phyloP scores from a whole-genome alignment of 2,113 vertebrate genomes.

The Callospermophilus lateralis region DNA sequence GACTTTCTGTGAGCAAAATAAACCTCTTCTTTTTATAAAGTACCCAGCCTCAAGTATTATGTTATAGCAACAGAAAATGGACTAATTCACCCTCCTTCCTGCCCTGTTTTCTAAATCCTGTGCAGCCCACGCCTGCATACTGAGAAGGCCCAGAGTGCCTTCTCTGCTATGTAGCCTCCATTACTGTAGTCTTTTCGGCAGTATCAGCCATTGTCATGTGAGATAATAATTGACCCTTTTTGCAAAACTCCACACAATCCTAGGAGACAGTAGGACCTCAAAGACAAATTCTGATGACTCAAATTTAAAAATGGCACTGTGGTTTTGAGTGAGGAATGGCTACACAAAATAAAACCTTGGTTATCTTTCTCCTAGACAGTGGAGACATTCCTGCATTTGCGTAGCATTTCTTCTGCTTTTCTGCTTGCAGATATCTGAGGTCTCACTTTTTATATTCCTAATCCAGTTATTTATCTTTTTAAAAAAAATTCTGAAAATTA shows the following conservation, averaged over 20 bases:
- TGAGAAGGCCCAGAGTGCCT: not conserved
- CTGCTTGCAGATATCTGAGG: not conserved
- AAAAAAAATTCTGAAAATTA: not conserved
- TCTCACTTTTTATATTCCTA: not conserved
- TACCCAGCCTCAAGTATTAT: not conserved
- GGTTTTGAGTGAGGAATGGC: not conserved
- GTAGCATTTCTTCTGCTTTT: not conserved
- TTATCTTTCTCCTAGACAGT: not conserved
- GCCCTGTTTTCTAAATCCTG: not conserved
- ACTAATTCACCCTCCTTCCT: not conserved
- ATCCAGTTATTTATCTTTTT: not conserved
- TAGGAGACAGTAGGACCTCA: not conserved
- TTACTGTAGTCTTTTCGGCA: not conserved
- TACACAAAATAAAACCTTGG: not conserved
- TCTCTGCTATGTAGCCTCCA: not conserved
- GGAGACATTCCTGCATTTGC: not conserved
- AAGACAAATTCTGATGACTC: not conserved
- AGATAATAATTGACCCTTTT: not conserved
- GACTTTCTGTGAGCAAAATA: not conserved
- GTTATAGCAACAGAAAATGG: not conserved
- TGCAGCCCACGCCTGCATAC: not conserved
- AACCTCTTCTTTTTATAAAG: not conserved
- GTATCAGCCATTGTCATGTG: not conserved
- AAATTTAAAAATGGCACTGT: not conserved
- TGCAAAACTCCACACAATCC: not conserved